Evolutionary conservation across 2,888 invertebrate genomes (phyloP).

Genomic region (Cybosia mesomella): DNA sequence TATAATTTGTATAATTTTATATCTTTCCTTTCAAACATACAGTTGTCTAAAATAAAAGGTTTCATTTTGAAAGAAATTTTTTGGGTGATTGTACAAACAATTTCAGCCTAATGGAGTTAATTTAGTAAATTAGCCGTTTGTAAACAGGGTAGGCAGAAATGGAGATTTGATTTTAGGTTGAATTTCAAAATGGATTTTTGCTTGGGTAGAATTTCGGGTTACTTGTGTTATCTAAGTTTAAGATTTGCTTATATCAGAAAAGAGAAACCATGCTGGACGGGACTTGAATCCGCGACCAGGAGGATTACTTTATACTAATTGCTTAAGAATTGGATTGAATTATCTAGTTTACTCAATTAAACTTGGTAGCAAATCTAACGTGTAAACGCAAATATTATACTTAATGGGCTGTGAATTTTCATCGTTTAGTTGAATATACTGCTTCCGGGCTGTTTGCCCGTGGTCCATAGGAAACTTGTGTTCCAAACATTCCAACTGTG

Average conservation of each 20-base stretch:
- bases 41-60: slow-evolving; percentile 11
- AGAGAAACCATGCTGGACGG: no score
- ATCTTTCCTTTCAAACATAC: neutral
- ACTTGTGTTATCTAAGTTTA: neutral
- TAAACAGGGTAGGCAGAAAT: slow-evolving; percentile 12
- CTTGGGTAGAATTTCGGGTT: neutral
- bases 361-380: neutral
- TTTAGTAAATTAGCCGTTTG: slow-evolving; percentile 33
- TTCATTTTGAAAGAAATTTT: slow-evolving; percentile 25
- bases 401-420: no score
- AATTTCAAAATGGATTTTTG: neutral
- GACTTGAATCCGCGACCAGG: no score
- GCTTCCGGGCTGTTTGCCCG: no score
- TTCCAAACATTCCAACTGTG: no score
- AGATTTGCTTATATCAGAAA: no score
- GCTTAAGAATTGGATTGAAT: neutral
- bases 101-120: slow-evolving; percentile 29
- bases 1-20: slow-evolving; percentile 15
- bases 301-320: no score
- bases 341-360: no score
- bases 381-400: no score
- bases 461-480: no score
- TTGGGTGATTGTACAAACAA: slow-evolving; percentile 24
- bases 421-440: no score
- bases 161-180: slow-evolving; percentile 4